Conservation (phyloP, 2,797 vertebrate genomes). For the Avahi laniger region DNA sequence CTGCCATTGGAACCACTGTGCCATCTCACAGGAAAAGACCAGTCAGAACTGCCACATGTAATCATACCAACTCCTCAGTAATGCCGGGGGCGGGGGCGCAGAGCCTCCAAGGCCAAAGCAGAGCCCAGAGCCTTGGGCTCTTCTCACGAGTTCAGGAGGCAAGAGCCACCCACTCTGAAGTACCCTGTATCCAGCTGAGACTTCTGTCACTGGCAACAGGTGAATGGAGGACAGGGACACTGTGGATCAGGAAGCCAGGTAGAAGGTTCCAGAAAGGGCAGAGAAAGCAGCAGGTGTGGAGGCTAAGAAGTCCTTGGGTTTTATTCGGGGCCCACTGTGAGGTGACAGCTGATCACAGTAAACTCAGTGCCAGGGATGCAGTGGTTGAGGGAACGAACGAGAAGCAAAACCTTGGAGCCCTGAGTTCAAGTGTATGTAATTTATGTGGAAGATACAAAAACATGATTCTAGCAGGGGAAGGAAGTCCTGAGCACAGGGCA, state of each 20-base stretch:
- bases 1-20: neutral
- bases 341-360: neutral
- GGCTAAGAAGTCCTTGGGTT: neutral
- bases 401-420: neutral
- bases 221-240: neutral
- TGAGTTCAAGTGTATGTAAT: too few species aligned
- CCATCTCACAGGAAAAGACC: neutral
- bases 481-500: neutral
- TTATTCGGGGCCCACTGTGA: neutral
- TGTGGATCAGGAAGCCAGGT: accelerated
- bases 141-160: neutral
- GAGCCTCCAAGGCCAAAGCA: neutral
- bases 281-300: neutral
- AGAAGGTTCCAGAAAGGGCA: neutral
- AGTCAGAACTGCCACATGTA: neutral
- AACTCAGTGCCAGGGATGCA: neutral
- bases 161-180: neutral
- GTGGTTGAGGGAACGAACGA: neutral
- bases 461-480: neutral
- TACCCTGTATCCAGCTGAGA: neutral
- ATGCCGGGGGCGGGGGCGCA: too few species aligned
- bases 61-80: too few species aligned
- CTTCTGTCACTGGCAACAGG: neutral
- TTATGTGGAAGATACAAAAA: neutral
- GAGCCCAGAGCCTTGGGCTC: neutral